phyloP scores from a whole-genome alignment of 2,888 invertebrate species.

The Plebejus argus region DNA sequence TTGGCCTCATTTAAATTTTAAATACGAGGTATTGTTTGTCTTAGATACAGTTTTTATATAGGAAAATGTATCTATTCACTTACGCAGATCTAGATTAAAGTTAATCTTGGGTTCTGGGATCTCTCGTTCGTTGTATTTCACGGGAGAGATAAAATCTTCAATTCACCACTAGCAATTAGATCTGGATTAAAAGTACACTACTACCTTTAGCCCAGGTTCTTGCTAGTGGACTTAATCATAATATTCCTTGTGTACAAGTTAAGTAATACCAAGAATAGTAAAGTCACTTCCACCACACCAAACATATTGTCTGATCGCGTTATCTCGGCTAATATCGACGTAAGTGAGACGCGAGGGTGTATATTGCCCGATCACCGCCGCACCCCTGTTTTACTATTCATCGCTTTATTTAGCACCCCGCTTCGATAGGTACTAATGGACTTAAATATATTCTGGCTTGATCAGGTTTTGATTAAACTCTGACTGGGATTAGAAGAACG shows the following conservation, averaged over 20 bases:
- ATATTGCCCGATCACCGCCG: constrained; percentile 79
- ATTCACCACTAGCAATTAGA: too few species aligned
- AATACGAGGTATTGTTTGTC: background rate
- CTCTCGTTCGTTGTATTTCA: too few species aligned
- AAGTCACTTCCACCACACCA: background rate
- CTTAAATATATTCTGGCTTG: constrained; percentile 44
- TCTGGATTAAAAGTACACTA: too few species aligned
- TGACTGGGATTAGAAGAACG: background rate
- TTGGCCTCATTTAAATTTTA: constrained; percentile 33
- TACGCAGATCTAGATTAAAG: too few species aligned
- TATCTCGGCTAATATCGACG: background rate
- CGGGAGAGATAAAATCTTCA: too few species aligned
- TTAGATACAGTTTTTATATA: background rate
- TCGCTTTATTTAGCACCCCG: constrained; percentile 61
- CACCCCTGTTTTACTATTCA: constrained; percentile 79
- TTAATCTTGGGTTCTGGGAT: too few species aligned
- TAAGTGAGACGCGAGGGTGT: constrained; percentile 52
- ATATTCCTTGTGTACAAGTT: too few species aligned
- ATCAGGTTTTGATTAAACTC: constrained; percentile 11
- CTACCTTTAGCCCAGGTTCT: too few species aligned
- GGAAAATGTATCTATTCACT: background rate
- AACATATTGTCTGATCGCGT: constrained; percentile 24
- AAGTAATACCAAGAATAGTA: background rate
- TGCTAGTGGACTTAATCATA: too few species aligned
- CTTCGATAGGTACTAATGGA: constrained; percentile 60